Base-by-base conservation (phyloP, 1,140 invertebrate genomes). In the Calephelis virginiensis region DNA sequence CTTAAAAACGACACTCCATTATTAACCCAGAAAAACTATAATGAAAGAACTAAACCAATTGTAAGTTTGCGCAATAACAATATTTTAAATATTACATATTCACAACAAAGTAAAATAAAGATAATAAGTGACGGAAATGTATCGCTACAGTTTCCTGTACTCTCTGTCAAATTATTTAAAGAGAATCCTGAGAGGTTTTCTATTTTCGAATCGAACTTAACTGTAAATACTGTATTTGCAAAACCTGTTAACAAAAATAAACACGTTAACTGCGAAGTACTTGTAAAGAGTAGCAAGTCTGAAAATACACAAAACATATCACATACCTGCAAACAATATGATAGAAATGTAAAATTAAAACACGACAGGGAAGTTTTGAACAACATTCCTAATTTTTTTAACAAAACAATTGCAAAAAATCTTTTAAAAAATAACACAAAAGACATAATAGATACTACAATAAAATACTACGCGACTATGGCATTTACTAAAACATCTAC, bases 141-240 rank as follows among this genome's bases (percentile, higher is more conserved):
- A 28, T 17, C 9, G 14, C 11, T 53, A 4, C 14, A 28, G 6
- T 12, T 12, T 37, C 37, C 50, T 28, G 7, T 6, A 28, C 11
- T 0, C 11, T 28, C 17, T 56, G 50, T 28, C 17, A 56, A 37
- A 11, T 37, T 2, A 12, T 28, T 11, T 8, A 56, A 56, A 56
- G 37, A 28, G 17, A 56, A 56, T 1, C 17, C 14, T 4, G 9
- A 28, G 5, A 17, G 14, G 50, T 56, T 59, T 38, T 37, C 53
- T 8, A 59, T 59, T 38, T 59, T 59, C 37, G 37, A 59, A 59
- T 37, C 53, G 12, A 59, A 59, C 11, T 38, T 59, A 38, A 59
- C 53, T 37, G 28, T 37, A 3, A 37, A 17, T 38, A 37, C 28
- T n/a, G 5, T 59, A n/a, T 8, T 59, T 37, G 37, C 8, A 59